phyloP scores from a whole-genome alignment of 1,140 invertebrate genomes.

The Drosophila carrolli region DNA sequence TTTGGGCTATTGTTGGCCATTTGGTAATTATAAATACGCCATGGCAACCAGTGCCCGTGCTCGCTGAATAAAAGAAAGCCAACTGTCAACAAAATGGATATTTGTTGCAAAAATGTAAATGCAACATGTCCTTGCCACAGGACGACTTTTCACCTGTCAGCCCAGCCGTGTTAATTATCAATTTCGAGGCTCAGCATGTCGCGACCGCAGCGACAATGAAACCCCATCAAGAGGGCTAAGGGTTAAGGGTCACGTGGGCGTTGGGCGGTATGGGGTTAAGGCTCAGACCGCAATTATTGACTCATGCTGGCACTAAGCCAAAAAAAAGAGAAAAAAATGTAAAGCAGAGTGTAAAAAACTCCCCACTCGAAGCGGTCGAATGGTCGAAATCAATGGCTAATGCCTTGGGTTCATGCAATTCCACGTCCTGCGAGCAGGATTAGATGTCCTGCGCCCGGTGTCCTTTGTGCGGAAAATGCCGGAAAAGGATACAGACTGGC shows the following conservation, averaged over 20 bases:
- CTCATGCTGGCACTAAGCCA: conserved; percentile 82
- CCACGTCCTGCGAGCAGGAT: conserved; percentile 60
- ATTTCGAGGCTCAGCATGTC: conserved; percentile 74
- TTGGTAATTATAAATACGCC: conserved; percentile 80
- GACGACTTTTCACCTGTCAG: conserved; percentile 59
- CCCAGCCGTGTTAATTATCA: conserved; percentile 73
- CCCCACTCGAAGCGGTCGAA: conserved; percentile 21
- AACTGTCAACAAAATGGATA: conserved; percentile 80
- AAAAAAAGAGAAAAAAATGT: conserved; percentile 5
- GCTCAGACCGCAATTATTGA: conserved; percentile 69
- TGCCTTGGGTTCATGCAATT: conserved; percentile 74
- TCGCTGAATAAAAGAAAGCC: conserved; percentile 27
- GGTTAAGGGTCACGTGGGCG: conserved; percentile 8
- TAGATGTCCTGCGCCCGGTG: conserved; percentile 12
- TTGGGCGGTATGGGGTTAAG: neutral
- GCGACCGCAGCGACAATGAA: conserved; percentile 79
- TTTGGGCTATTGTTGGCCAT: conserved; percentile 66
- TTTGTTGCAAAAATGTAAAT: conserved; percentile 55
- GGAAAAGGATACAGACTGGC: conserved; percentile 18
- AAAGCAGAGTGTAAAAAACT: conserved; percentile 1
- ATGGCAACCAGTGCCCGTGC: conserved; percentile 47
- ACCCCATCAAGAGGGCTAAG: conserved; percentile 57
- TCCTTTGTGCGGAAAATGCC: conserved; percentile 34
- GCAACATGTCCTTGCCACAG: conserved; percentile 33
- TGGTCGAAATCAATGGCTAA: conserved; percentile 78